Percentiles rank a stretch among this genome's conserved stretches.
These are phyloP conservation scores for Drosophila burlai DNA, from an alignment of 1,140 invertebrate species.

Conservation along the genomic window DNA sequence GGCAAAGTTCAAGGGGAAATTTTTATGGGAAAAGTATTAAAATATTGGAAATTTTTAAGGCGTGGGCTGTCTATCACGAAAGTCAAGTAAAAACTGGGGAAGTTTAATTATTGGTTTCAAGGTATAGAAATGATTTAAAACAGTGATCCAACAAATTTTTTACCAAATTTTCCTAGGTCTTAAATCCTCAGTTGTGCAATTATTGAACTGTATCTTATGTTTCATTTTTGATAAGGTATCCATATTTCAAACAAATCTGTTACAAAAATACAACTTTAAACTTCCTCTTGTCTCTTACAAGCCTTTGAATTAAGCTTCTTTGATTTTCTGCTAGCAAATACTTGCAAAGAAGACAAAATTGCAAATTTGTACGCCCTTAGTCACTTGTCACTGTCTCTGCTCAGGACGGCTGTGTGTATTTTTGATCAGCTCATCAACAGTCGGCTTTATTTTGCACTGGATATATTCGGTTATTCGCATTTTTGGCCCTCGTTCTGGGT, in stretches of 20 bases:
- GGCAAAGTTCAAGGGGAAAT: background rate
- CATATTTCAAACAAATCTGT: background rate
- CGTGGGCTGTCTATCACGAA: background rate
- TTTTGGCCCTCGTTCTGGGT: slow-evolving; percentile 29
- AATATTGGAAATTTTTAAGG: background rate
- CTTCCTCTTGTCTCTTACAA: background rate
- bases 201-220: background rate
- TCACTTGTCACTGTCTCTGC: slow-evolving; percentile 25
- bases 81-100: background rate
- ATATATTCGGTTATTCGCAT: slow-evolving; percentile 39
- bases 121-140: too few species aligned
- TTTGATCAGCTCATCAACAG: slow-evolving; percentile 73
- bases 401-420: slow-evolving; percentile 18
- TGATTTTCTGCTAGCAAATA: background rate
- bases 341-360: background rate
- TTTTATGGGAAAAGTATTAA: background rate
- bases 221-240: background rate
- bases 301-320: background rate
- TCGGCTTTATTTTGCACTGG: slow-evolving; percentile 55
- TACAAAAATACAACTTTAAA: background rate
- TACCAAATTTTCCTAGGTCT: too few species aligned
- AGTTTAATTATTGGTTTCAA: background rate
- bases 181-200: too few species aligned
- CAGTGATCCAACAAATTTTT: too few species aligned
- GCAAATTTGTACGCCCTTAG: background rate